Evolutionary conservation across 2,888 invertebrate genomes (phyloP), one percentile per base, ranked within the genome.

Genomic region (Brachyptera putata): DNA sequence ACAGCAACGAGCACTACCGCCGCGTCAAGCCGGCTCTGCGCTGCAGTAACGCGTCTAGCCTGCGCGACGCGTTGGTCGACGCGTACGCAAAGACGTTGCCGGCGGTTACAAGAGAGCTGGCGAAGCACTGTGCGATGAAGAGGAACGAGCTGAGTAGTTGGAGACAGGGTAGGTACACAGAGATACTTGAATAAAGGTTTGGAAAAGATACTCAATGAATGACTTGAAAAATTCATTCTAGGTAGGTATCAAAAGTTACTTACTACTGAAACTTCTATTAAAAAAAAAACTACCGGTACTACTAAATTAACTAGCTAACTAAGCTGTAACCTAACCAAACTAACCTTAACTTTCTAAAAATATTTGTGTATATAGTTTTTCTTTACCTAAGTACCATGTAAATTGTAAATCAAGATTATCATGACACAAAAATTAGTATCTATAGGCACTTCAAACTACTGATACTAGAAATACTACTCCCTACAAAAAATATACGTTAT

Each of bases 31-130:
- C 13, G 30, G 36, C 53, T 39, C 41, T 53, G 25, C 59, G 56
- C 46, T 58, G 69, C 2, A 70, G 61, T 11, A 11, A 30, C 30
- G 5, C 7, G 70, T 71, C 57, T 72, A 75, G 70, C 71, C 77
- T 79, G 0, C 70, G 82, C 18, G 80, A 82, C 67, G 73, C 77
- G 1, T 71, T 83, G 2, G 80, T 83, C 1, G 77, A 79, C 7
- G 76, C 79, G 1, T 78, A 77, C 60, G 76, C 79, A 57, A 70
- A 75, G 0, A 73, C 79, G 0, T 70, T 83, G 39, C 82, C 83
- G 0, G 65, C 70, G 24, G 77, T 81, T 22, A 77, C 81, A 1
- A 72, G 67, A 57, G 70, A 71, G n/a, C 75, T 80, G 14, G 77
- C 78, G 0, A 64, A 67, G n/a, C 70, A 70, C n/a, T 73, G 71